phyloP scores from a whole-genome alignment of 2,888 invertebrate genomes.

The Strigamia crassipes region DNA sequence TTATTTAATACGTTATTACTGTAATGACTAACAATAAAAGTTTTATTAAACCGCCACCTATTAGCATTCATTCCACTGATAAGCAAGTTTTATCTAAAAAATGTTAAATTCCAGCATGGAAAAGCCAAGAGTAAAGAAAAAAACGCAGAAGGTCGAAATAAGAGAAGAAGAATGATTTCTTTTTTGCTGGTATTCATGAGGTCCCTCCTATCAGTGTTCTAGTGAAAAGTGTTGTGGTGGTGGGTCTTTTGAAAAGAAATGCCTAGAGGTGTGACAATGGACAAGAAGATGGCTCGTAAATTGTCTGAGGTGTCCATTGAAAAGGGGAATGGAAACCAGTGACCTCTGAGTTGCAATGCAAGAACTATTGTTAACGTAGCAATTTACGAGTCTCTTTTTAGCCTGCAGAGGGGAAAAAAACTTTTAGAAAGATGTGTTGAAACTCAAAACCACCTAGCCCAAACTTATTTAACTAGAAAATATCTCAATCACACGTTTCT shows the following conservation, averaged over 20 bases:
- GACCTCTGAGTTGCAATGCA: slow-evolving; percentile 30
- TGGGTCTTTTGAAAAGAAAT: slow-evolving; percentile 17
- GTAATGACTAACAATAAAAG: neutral
- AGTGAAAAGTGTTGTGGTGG: slow-evolving; percentile 30
- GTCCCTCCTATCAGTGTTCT: slow-evolving; percentile 30
- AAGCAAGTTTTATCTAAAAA: neutral
- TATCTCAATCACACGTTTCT: neutral
- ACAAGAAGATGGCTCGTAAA: slow-evolving; percentile 30
- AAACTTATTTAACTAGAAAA: neutral
- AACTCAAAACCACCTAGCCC: neutral
- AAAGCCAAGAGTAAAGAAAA: neutral
- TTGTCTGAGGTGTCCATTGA: slow-evolving; percentile 30
- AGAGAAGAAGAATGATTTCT: neutral
- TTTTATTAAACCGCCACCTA: neutral
- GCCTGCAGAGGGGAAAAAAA: neutral
- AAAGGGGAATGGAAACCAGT: slow-evolving; percentile 27
- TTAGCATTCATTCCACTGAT: neutral
- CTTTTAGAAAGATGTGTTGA: neutral
- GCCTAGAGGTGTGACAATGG: slow-evolving; percentile 23
- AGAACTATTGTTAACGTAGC: slow-evolving; percentile 16
- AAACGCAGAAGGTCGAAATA: neutral
- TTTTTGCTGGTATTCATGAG: slow-evolving; percentile 15
- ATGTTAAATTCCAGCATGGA: neutral
- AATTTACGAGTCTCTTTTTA: slow-evolving; percentile 26
- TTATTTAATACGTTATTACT: neutral